Conservation (phyloP, 2,888 invertebrate genomes). For the Tanaodytes sp. region DNA sequence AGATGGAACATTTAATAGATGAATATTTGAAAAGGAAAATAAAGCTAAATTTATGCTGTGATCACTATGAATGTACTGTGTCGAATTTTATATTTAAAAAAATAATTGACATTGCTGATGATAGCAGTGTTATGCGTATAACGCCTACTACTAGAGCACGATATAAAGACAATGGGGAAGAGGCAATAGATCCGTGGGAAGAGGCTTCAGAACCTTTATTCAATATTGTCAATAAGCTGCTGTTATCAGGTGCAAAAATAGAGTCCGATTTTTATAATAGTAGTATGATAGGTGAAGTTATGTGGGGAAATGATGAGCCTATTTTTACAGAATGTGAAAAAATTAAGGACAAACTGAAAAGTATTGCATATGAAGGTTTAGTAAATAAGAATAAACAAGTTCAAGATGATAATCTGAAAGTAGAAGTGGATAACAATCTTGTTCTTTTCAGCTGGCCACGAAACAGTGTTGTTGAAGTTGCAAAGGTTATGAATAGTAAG, state of each 20-base stretch:
- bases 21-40: background rate
- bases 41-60: background rate
- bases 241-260: background rate
- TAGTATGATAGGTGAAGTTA: background rate
- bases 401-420: conserved; percentile 12
- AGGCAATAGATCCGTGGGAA: background rate
- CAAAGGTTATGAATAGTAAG: conserved; percentile 12
- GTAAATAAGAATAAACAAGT: conserved; percentile 15
- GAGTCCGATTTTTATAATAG: background rate
- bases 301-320: background rate
- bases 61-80: background rate
- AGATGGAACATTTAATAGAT: background rate
- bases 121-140: conserved; percentile 1
- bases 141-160: conserved; percentile 1
- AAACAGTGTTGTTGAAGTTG: conserved; percentile 18
- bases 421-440: conserved; percentile 11
- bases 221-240: background rate
- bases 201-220: background rate
- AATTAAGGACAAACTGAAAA: conserved; percentile 8
- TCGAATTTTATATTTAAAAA: background rate
- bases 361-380: conserved; percentile 16
- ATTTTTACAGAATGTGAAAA: background rate
- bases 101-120: background rate
- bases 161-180: background rate
- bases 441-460: conserved; percentile 12